Conservation (phyloP, 1,140 invertebrate species). For the Frieseomelitta varia region DNA sequence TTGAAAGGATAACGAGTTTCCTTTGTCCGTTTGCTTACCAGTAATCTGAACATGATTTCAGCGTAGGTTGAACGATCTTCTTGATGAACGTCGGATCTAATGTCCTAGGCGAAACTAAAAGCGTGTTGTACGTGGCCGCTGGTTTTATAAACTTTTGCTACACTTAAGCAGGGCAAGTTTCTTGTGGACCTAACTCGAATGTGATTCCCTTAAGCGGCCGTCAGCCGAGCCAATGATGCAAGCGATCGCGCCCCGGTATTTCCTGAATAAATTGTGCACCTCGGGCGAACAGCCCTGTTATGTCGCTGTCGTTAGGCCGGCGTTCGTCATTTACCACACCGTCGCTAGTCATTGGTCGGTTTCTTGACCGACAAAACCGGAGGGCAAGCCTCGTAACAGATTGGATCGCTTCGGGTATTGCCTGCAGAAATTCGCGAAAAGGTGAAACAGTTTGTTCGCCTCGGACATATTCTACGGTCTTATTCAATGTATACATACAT, state of each 20-base stretch:
- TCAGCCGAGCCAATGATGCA: constrained; percentile 68
- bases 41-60: constrained; percentile 61
- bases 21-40: constrained; percentile 59
- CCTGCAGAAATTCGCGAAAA: constrained; percentile 46
- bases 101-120: constrained; percentile 72
- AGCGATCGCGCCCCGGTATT: constrained; percentile 75
- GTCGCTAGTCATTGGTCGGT: constrained; percentile 17
- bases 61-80: not conserved
- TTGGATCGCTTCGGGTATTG: constrained; percentile 48
- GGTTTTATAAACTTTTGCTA: constrained; percentile 81
- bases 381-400: constrained; percentile 22
- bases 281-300: constrained; percentile 50
- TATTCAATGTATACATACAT: not conserved
- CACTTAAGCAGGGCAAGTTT: constrained; percentile 64
- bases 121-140: constrained; percentile 49
- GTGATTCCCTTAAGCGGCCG: constrained; percentile 79
- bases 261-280: constrained; percentile 77
- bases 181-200: constrained; percentile 64
- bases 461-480: constrained; percentile 39
- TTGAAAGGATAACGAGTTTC: not conserved
- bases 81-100: constrained; percentile 23
- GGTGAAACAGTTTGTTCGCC: constrained; percentile 4
- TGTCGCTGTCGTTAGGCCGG: constrained; percentile 61
- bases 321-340: constrained; percentile 49
- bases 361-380: constrained; percentile 30